Percentiles rank a stretch among this genome's conserved stretches.
These are phyloP conservation scores for Cheilosia vernalis DNA, from an alignment of 2,888 invertebrate species.

Conservation along the genomic window DNA sequence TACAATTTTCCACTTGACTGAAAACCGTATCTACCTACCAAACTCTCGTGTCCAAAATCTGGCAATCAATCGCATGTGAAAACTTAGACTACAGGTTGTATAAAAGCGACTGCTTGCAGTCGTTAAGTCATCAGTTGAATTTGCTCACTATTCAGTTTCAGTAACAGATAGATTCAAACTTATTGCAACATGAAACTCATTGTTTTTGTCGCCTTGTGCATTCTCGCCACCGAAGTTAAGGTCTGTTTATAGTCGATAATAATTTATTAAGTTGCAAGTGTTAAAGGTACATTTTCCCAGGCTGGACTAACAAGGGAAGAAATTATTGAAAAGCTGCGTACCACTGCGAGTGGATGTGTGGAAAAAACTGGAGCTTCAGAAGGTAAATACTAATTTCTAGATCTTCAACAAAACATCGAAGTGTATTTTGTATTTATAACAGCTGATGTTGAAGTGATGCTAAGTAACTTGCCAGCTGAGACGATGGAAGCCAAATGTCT, in stretches of 20 bases:
- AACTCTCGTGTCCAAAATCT: background rate
- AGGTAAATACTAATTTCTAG: too few species aligned
- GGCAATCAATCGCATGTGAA: background rate
- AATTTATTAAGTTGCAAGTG: background rate
- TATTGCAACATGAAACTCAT: background rate
- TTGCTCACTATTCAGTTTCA: background rate
- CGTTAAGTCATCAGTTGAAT: background rate
- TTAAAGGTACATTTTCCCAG: background rate
- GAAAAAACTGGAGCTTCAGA: slow-evolving; percentile 1
- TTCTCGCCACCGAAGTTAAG: background rate
- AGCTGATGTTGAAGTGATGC: slow-evolving; percentile 80
- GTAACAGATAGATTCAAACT: background rate
- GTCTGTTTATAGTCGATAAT: background rate
- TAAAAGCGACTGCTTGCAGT: background rate
- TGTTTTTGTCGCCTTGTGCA: background rate
- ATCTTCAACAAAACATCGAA: background rate
- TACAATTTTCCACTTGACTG: background rate
- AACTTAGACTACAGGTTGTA: background rate
- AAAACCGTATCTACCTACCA: background rate
- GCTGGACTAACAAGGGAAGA: background rate
- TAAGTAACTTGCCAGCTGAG: slow-evolving; percentile 77
- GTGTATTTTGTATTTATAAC: background rate
- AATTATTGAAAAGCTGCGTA: background rate
- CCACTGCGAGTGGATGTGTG: background rate
- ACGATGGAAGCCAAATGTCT: slow-evolving; percentile 81